Base-by-base conservation (phyloP, 37 sponge, comb jelly and placozoan genomes). In the Aphrocallistes beatrix region DNA sequence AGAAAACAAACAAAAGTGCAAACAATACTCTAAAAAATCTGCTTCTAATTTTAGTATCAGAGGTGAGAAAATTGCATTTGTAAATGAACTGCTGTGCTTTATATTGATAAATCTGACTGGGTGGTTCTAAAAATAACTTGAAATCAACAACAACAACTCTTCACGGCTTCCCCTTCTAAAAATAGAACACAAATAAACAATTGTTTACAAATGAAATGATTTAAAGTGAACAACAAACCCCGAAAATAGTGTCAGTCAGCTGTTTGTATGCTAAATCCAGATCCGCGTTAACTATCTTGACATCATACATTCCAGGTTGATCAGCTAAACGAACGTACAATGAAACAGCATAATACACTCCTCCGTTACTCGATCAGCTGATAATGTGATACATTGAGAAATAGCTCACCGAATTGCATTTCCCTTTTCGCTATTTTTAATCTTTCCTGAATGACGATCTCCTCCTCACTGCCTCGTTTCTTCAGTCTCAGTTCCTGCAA, bases 221-320 rank as follows among this genome's bases (percentile, higher is more conserved):
- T 42, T 42, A 42, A 16, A 13, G 10, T 60, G 21, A n/a, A n/a
- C n/a, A n/a, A 50, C 86, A 39, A n/a, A 91, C 92, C 36, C 87
- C 45, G 1, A 37, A 23, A 3, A 89, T 23, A 23, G 81, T 0
- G 6, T 39, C 51, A 30, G 28, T 86, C 25, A 95, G 85, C 30
- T 89, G 75, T 17, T 47, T 38, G 81, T 90, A 94, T 38, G 99
- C 94, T 21, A 42, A 37, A 0, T 95, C 91, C 36, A 93, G 37
- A 13, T 86, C 81, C 36, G 91, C 91, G 85, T 98, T 98, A n/a
- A 93, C 88, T 21, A 98, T 87, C 10, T 87, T 51, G 50, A 91
- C 84, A 85, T 98, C 96, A 95, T 95, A 98, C 38, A 89, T 86
- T 23, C 92, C 99, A 45, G 96, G 94, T n/a, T 37, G 84, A 8